Percentiles rank a stretch among this genome's conserved stretches.
Evolutionary conservation across 2,888 invertebrate genomes (phyloP).

Genomic region (Drosophila ustulata): DNA sequence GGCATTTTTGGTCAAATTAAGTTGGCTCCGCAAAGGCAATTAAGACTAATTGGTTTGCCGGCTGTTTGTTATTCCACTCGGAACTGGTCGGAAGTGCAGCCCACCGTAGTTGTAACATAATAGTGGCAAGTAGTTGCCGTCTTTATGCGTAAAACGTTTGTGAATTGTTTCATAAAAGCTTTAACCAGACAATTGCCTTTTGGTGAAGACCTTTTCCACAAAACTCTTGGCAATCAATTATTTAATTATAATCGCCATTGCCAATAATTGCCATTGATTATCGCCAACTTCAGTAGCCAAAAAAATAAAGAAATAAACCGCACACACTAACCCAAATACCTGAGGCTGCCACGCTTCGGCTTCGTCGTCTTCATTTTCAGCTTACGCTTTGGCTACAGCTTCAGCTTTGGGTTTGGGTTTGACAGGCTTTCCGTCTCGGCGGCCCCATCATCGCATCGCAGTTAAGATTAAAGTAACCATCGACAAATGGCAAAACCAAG

Average conservation of each 20-base stretch:
- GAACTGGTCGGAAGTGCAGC: slow-evolving; percentile 52
- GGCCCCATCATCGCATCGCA: slow-evolving; percentile 31
- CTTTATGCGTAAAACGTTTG: slow-evolving; percentile 24
- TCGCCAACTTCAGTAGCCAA: slow-evolving; percentile 29
- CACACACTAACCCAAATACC: slow-evolving; percentile 70
- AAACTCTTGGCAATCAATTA: slow-evolving; percentile 13
- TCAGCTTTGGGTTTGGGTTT: background rate
- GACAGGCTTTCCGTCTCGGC: slow-evolving; percentile 13
- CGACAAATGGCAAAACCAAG: slow-evolving; percentile 60
- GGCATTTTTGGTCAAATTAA: slow-evolving; percentile 54
- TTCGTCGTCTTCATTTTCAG: slow-evolving; percentile 16
- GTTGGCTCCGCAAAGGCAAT: slow-evolving; percentile 59
- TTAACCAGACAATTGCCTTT: slow-evolving; percentile 29
- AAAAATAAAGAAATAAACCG: slow-evolving; percentile 20
- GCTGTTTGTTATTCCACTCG: slow-evolving; percentile 36
- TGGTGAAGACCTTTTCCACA: slow-evolving; percentile 6
- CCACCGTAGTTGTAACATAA: slow-evolving; percentile 44
- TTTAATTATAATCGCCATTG: slow-evolving; percentile 22
- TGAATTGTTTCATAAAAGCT: slow-evolving; percentile 31
- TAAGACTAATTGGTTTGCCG: slow-evolving; percentile 70
- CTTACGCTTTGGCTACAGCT: slow-evolving; percentile 11
- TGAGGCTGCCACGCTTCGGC: slow-evolving; percentile 21
- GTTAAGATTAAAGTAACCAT: slow-evolving; percentile 59
- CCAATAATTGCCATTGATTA: slow-evolving; percentile 27
- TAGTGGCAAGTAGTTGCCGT: background rate